Base-by-base conservation (phyloP, 2,113 vertebrate species). In the Tautogolabrus adspersus region DNA sequence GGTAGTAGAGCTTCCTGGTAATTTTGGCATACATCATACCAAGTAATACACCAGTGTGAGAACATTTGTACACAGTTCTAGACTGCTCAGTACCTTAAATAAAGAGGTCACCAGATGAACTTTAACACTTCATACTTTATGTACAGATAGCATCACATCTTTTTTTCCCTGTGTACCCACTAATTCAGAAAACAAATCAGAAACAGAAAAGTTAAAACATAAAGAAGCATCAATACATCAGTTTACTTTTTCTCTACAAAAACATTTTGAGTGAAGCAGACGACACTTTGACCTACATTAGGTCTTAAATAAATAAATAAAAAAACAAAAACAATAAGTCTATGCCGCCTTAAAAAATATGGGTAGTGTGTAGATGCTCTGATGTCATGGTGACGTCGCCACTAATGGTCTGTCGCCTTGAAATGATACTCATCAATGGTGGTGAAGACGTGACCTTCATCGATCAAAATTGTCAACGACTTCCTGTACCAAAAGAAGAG, bases 381-480 rank as follows among this genome's bases (percentile, higher is more conserved):
- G 6, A 51, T 51, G 4, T 13, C 13, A 3, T 2, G 49, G 1
- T 52, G 59, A 26, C 40, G 26, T 52, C 40, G 15, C 15, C n/a
- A 5, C 22, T 64, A 63, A 22, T 92, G 89, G 0, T 16, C 19
- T 0, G 95, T 93, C 0, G 95, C 94, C 75, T 95, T 98, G 79
- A 95, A 97, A 91, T 97, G 96, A 42, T 96, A 89, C 21, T 98
- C 96, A 81, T 97, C 96, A 64, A 95, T 86, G 0, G 96, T 96
- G 8, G 92, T 94, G 84, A 96, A 97, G 88, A 97, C 94, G 60
- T 96, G 95, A 18, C 96, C 96, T 90, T 97, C 94, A 0, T 94
- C 96, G 78, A 94, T 89, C 3, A 97, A 95, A 86, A 96, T 96
- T 30, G 92, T 92, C 87, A 97, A 91, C 0, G 95, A 95, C 52